phyloP scores from a whole-genome alignment of 53 echinoderm and acorn worm genomes.

The Paracentrotus lividus region DNA sequence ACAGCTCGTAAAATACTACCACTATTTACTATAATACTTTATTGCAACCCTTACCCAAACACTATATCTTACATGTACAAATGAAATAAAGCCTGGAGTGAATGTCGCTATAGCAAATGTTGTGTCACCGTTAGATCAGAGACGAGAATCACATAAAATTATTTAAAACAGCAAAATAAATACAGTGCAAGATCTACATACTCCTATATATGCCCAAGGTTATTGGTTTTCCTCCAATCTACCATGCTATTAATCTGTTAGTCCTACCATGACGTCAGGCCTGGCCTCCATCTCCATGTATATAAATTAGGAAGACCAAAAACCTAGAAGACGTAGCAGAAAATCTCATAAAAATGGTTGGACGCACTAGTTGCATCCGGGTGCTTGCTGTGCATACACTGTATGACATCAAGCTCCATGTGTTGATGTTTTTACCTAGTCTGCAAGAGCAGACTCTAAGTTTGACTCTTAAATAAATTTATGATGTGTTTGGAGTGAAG shows the following conservation, averaged over 20 bases:
- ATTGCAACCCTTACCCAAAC: too few relatives aligned
- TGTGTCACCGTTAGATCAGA: background rate
- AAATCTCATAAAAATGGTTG: background rate
- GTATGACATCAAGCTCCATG: background rate
- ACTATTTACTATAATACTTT: too few relatives aligned
- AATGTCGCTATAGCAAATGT: too few relatives aligned
- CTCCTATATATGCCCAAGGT: background rate
- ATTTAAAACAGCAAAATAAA: background rate
- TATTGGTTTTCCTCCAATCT: background rate
- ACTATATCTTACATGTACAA: too few relatives aligned
- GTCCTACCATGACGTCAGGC: conserved; percentile 14
- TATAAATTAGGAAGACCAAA: conserved; percentile 4
- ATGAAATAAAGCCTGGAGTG: too few relatives aligned
- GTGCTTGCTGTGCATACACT: background rate
- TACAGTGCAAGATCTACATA: background rate
- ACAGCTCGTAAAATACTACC: too few relatives aligned
- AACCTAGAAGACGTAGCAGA: background rate
- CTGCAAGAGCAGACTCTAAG: too few relatives aligned
- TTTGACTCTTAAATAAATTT: background rate
- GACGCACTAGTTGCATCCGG: background rate
- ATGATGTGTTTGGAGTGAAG: background rate
- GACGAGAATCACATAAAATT: background rate
- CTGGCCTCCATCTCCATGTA: background rate
- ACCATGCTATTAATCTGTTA: background rate
- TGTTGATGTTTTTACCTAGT: background rate